Conservation (phyloP, 1,140 invertebrate genomes). For the Drosophila sp. region DNA sequence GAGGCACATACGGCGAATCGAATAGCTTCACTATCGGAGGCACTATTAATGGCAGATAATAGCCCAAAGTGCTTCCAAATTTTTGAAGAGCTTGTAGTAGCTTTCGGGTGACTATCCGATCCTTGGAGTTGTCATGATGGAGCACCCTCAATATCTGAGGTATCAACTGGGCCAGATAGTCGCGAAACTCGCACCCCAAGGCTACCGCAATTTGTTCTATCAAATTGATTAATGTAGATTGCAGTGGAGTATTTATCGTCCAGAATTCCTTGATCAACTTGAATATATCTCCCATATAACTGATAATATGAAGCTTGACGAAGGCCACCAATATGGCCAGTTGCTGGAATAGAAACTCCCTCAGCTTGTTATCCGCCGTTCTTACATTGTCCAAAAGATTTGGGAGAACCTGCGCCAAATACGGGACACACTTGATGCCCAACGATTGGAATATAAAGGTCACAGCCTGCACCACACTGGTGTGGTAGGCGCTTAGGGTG, state of each 20-base stretch:
- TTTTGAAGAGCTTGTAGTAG: slow-evolving; percentile 94
- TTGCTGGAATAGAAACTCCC: slow-evolving; percentile 97
- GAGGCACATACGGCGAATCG: slow-evolving; percentile 92
- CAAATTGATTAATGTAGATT: slow-evolving; percentile 93
- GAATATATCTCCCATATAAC: slow-evolving; percentile 98
- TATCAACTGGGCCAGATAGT: slow-evolving; percentile 96
- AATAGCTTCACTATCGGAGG: slow-evolving; percentile 96
- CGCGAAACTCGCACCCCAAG: slow-evolving; percentile 97
- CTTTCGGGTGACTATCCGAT: slow-evolving; percentile 93
- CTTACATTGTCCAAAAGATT: slow-evolving; percentile 95
- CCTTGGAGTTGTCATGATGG: slow-evolving; percentile 94
- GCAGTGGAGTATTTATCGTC: slow-evolving; percentile 89
- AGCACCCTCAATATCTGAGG: slow-evolving; percentile 97
- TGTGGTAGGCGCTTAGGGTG: slow-evolving; percentile 94
- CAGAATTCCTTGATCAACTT: slow-evolving; percentile 94
- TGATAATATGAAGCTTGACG: slow-evolving; percentile 97
- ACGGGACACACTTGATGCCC: slow-evolving; percentile 98
- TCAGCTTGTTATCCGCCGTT: slow-evolving; percentile 90
- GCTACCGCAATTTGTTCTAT: slow-evolving; percentile 97
- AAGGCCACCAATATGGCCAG: slow-evolving; percentile 94
- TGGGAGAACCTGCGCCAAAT: slow-evolving; percentile 96
- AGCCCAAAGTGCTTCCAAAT: slow-evolving; percentile 97
- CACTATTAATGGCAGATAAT: slow-evolving; percentile 97
- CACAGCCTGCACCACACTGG: slow-evolving; percentile 97
- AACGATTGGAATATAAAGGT: slow-evolving; percentile 98